Percentiles rank a stretch among this genome's conserved stretches.
Evolutionary conservation across 1,140 invertebrate genomes (phyloP).

Genomic region (Rhopalosiphum padi): DNA sequence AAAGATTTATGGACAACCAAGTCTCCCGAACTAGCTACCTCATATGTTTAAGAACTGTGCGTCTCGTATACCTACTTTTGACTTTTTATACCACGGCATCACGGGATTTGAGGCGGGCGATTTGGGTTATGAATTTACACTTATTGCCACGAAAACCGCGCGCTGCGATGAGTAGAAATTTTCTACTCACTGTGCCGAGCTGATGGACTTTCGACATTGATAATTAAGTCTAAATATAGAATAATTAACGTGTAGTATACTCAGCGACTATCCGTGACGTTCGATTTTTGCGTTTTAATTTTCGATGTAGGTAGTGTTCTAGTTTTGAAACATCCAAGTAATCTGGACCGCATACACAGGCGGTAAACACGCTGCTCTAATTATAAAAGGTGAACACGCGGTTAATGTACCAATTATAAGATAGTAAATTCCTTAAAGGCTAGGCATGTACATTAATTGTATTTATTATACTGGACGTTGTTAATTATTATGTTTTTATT

Average conservation of each 20-base stretch:
- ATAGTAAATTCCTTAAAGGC: background rate
- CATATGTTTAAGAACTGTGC: background rate
- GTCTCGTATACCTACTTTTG: background rate
- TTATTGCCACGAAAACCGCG: background rate
- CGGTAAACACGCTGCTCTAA: background rate
- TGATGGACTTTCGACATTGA: background rate
- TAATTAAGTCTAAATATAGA: background rate
- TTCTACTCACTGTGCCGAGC: background rate
- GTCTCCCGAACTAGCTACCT: background rate
- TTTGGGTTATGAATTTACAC: background rate
- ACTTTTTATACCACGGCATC: background rate
- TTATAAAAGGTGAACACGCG: background rate
- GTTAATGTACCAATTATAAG: background rate
- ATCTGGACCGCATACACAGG: background rate
- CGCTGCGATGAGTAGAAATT: background rate
- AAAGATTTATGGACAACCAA: background rate
- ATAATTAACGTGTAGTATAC: background rate
- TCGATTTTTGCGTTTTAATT: background rate
- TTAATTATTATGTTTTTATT: background rate
- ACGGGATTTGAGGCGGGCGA: background rate
- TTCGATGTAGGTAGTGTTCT: background rate
- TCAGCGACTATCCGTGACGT: background rate
- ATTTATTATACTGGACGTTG: background rate
- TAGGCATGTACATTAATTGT: background rate
- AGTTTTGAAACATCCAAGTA: constrained; percentile 10